Base-by-base conservation (phyloP, 2,113 vertebrate genomes). In the Setophaga coronata region DNA sequence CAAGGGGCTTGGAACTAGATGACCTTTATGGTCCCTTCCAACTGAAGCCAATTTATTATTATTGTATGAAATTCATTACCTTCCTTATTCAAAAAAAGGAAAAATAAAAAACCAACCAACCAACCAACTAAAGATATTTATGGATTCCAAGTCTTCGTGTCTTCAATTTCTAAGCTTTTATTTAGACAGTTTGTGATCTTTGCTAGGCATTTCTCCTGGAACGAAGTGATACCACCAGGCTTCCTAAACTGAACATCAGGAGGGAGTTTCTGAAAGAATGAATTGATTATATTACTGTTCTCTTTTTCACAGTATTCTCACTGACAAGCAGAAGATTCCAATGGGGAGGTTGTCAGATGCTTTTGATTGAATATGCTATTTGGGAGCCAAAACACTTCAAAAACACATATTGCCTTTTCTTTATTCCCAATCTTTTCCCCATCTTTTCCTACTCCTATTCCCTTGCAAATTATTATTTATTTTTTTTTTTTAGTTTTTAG, bases 361-460 rank as follows among this genome's bases (percentile, higher is more conserved):
- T 87, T 91, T 89, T 96, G 78, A 96, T 91, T 91, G 74, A 95
- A 89, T 95, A 82, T 91, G 81, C 31, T 80, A 43, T 90, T 69
- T 89, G 61, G 61, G 71, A 95, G 87, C 81, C 94, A 92, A 94
- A 96, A 82, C 77, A 79, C 45, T 87, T 96, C 61, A 89, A n/a
- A 82, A 84, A 53, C 45, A 82, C 65, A 77, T 83, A 81, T 58
- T 92, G 67, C 36, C 7, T 36, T 53, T 70, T 67, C 40, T 19
- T 56, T 48, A 60, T 2, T 1, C 3, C 14, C 16, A 61, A 18
- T n/a, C 4, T 2, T 66, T 70, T 70, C 7, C 10, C 23, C 5
- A 70, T 56, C 12, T 18, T 91, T 87, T 81, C 34, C 18, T 66
- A 33, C 33, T 50, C 4, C 6, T 62, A 50, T 38, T 83, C 5